Conservation (phyloP, 2,888 invertebrate species). For the Hydrotaea cyrtoneurina region DNA sequence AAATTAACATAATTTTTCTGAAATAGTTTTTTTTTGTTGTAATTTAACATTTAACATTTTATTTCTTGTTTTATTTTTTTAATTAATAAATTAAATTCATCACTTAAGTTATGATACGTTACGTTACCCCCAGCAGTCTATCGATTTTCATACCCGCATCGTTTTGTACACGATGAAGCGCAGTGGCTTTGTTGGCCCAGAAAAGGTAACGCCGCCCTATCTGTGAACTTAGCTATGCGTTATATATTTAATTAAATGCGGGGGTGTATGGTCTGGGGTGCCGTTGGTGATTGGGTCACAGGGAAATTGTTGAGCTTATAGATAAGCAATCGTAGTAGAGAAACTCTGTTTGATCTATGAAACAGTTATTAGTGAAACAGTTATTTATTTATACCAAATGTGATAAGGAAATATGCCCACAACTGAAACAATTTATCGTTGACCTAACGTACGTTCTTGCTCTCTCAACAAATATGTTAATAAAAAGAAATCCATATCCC, state of each 20-base stretch:
- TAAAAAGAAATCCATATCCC: too few species aligned
- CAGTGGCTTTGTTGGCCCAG: too few species aligned
- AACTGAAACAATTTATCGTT: too few species aligned
- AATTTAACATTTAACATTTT: not conserved
- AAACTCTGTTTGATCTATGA: too few species aligned
- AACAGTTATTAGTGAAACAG: too few species aligned
- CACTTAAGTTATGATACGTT: not conserved
- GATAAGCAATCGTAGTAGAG: too few species aligned
- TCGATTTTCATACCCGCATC: not conserved
- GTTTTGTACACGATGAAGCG: too few species aligned
- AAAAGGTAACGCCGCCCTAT: not conserved
- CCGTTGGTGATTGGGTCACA: not conserved
- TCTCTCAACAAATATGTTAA: too few species aligned
- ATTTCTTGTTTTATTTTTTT: not conserved
- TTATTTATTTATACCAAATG: too few species aligned
- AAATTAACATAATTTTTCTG: slow-evolving; percentile 11
- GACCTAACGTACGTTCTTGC: too few species aligned
- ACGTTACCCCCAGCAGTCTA: not conserved
- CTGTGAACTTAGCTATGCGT: not conserved
- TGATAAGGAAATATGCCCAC: too few species aligned
- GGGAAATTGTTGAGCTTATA: not conserved
- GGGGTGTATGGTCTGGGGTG: not conserved
- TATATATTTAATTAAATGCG: slow-evolving; percentile 3
- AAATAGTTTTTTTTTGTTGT: not conserved
- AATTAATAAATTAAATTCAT: slow-evolving; percentile 6